phyloP scores from a whole-genome alignment of 2,113 vertebrate genomes.

The Tursiops truncatus region DNA sequence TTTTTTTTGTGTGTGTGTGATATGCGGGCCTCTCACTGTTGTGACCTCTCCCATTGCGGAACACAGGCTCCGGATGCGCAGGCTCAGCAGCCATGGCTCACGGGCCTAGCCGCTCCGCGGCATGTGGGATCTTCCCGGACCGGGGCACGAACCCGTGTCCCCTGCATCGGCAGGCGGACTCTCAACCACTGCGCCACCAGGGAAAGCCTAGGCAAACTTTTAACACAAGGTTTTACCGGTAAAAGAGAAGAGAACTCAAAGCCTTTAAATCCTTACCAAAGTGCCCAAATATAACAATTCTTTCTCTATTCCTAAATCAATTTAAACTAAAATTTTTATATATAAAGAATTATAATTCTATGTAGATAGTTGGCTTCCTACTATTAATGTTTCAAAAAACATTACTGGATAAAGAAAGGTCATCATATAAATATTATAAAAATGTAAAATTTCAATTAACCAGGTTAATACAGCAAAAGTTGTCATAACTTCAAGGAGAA shows the following conservation, averaged over 20 bases:
- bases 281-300: neutral
- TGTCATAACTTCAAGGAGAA: neutral
- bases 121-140: no score
- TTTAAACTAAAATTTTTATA: neutral
- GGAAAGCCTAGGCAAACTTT: neutral
- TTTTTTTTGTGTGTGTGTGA: no score
- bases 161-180: no score
- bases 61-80: no score
- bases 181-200: no score
- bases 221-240: neutral
- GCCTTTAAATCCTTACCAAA: neutral
- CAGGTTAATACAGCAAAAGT: neutral
- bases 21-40: no score
- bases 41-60: no score
- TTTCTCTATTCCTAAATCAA: neutral
- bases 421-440: neutral
- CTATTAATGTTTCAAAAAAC: neutral
- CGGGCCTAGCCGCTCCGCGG: no score
- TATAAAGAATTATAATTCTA: neutral
- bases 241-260: neutral
- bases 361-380: neutral
- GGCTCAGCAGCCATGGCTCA: no score
- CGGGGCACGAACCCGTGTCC: no score
- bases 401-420: neutral
- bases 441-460: neutral